Base-by-base conservation (phyloP, 2,888 invertebrate species). In the Machimus atricapillus region DNA sequence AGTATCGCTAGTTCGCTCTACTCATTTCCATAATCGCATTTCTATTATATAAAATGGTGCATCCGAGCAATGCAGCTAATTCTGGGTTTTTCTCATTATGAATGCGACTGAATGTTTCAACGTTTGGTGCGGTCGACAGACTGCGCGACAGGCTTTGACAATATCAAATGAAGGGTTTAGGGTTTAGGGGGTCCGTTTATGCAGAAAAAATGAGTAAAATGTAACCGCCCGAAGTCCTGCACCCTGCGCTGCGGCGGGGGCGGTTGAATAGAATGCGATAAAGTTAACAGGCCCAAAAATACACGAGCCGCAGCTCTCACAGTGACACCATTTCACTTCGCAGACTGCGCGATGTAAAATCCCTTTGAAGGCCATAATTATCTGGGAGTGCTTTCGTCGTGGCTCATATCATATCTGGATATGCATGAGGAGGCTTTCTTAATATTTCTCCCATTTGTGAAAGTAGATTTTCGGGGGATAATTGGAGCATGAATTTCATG, bases 401-500 rank as follows among this genome's bases (percentile, higher is more conserved):
- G 46, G 83, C 40, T 58, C 66, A 83, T 40, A 83, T 73, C 58
- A 83, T 66, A 66, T 83, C 31, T 58, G 6, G 43, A 46, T 83
- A 58, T 83, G 83, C 83, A 83, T 83, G 83, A 40, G 83, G 66
- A 83, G 73, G 52, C 34, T 66, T 83, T 83, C 83, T 83, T 83
- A 83, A 83, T 83, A 83, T 66, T 83, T 83, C 83, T 83, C 40
- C 40, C 83, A 83, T 83, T 83, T 83, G 40, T 83, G 83, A 73
- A 83, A 83, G 73, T 66, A 73, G 83, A 83, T 83, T 83, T 83
- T 66, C 66, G 66, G 58, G 19, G 87, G 85, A 85, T 87, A 85
- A 87, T 87, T 87, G 87, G 87, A 87, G 87, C 87, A 79, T 87
- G 85, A 87, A 87, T 87, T 87, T 87, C 66, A 78, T 66, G 85